Conservation (phyloP, 2,797 vertebrate species). For the Discoglossus pictus region DNA sequence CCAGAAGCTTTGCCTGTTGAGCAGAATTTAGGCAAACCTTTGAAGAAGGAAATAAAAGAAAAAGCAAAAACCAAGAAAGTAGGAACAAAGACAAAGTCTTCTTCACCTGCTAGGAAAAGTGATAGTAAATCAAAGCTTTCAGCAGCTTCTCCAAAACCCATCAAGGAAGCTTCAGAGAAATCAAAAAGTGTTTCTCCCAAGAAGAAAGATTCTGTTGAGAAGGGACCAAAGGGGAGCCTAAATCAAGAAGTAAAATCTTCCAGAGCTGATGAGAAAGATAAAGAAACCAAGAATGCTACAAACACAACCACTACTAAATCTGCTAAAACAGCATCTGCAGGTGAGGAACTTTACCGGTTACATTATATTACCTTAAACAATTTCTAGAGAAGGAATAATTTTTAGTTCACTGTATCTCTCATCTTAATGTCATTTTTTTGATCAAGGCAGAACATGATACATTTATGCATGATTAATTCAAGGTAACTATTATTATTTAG, state of each 20-base stretch:
- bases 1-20: slow-evolving; percentile 87
- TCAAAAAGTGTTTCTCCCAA: slow-evolving; percentile 87
- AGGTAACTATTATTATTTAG: no score
- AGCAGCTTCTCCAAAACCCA: slow-evolving; percentile 74
- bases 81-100: slow-evolving; percentile 83
- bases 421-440: no score
- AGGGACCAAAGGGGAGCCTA: slow-evolving; percentile 66
- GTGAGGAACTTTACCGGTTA: slow-evolving; percentile 63
- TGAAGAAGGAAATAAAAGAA: slow-evolving; percentile 86
- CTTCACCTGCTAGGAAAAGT: slow-evolving; percentile 86
- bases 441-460: no score
- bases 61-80: slow-evolving; percentile 90
- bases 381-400: no score
- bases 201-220: slow-evolving; percentile 79
- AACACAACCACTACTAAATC: slow-evolving; percentile 89
- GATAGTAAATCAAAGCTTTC: slow-evolving; percentile 75
- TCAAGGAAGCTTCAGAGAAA: slow-evolving; percentile 81
- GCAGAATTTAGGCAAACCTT: slow-evolving; percentile 81
- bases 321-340: slow-evolving; percentile 81
- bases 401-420: no score
- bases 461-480: no score
- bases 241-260: slow-evolving; percentile 70
- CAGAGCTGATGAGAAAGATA: slow-evolving; percentile 86
- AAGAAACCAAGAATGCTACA: slow-evolving; percentile 91
- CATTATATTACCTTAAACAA: no score